Percentiles rank a stretch among this genome's conserved stretches.
Evolutionary conservation across 2,797 vertebrate species (phyloP).

Genomic region (Psittacula echo): DNA sequence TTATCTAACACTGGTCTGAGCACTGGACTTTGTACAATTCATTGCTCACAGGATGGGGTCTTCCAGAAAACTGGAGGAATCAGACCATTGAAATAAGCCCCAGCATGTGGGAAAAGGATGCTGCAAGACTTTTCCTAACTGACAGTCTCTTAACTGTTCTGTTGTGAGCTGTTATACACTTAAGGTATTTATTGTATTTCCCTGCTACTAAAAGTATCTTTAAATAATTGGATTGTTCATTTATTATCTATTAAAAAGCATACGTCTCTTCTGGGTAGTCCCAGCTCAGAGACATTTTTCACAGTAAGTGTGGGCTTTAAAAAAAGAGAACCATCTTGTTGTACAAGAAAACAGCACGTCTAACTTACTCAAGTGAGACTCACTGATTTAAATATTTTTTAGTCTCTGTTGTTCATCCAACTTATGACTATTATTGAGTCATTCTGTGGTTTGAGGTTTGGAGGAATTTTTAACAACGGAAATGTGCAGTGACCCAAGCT

Average conservation of each 20-base stretch:
- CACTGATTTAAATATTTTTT: background rate
- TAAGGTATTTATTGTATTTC: background rate
- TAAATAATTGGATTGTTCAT: background rate
- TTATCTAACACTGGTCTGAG: background rate
- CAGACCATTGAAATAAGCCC: background rate
- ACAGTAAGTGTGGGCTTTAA: background rate
- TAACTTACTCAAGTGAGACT: background rate
- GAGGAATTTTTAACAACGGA: background rate
- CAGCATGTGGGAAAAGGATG: background rate
- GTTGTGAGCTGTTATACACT: background rate
- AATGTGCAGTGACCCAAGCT: background rate
- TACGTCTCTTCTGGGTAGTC: background rate
- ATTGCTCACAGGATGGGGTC: background rate
- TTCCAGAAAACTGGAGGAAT: background rate
- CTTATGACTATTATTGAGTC: background rate
- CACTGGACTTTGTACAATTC: background rate
- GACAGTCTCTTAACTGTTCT: background rate
- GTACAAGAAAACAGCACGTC: background rate
- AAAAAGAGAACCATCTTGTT: background rate
- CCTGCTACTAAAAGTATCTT: background rate
- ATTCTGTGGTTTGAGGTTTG: conserved; percentile 1
- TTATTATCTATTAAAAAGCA: background rate
- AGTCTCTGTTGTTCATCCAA: background rate
- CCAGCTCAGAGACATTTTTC: background rate
- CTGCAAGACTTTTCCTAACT: background rate